Base-by-base conservation (phyloP, 2,113 vertebrate species). In the Neodon shergylaensis region DNA sequence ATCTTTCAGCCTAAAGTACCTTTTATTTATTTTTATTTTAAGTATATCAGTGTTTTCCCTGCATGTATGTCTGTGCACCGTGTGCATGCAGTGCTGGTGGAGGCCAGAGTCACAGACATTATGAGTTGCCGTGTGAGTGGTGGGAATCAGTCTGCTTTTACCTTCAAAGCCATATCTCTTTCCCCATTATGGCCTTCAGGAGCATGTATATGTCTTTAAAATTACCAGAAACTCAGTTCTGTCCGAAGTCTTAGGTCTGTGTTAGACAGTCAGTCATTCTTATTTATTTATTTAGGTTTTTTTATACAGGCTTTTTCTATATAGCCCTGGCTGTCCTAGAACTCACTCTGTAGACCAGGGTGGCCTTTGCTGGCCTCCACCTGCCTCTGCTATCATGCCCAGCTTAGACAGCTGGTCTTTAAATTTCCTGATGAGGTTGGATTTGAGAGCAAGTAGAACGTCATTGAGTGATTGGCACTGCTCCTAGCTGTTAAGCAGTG, bases 201-300 rank as follows among this genome's bases (percentile, higher is more conserved):
- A 76, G 17, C 47, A 1, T 88, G 21, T 79, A 3, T 83, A 54
- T 84, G 83, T 96, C 52, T 93, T 76, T 26, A 65, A 91, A 89
- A 84, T 88, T 88, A 85, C 61, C 31, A 79, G 68, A 54, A 83
- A n/a, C 93, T 36, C 76, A 24, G 36, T 85, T 26, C 65, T 95
- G 72, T 49, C 77, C 54, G 12, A 54, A 54, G 33, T 81, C 21
- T 81, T 77, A 88, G 8, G n/a, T 95, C 66, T 92, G 0, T 90
- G 7, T 85, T 74, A 85, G 39, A 24, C 85, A 33, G 3, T 88
- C 52, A 54, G 36, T 65, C 49, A 84, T 76, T 92, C 83, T 68
- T 65, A 21, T 22, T 54, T 76, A n/a, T 26, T 73, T 52, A 10
- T 68, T 68, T 87, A 14, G 44, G 16, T 21, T 72, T 70, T 49